phyloP scores from a whole-genome alignment of 2,113 vertebrate genomes.

The Osmerus mordax region DNA sequence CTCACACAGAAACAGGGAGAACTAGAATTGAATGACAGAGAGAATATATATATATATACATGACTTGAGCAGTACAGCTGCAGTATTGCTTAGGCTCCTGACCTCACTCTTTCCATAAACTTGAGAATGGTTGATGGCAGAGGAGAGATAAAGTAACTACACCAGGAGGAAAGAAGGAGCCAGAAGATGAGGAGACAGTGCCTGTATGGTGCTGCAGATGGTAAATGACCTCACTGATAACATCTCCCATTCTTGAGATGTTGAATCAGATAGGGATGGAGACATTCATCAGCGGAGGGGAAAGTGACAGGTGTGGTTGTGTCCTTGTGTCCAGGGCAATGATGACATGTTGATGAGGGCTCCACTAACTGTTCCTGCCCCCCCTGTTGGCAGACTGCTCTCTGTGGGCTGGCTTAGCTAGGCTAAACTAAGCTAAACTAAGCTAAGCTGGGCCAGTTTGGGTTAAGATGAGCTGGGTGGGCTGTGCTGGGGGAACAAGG shows the following conservation, averaged over 20 bases:
- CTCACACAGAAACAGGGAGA: neutral
- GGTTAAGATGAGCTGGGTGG: neutral
- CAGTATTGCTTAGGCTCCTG: neutral
- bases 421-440: no score
- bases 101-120: neutral
- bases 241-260: neutral
- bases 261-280: constrained; percentile 40
- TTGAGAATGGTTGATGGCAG: neutral
- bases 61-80: neutral
- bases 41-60: neutral
- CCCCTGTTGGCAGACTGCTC: constrained; percentile 43
- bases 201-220: constrained; percentile 1
- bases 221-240: constrained; percentile 3
- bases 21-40: neutral
- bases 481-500: constrained; percentile 10
- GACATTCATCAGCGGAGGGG: neutral
- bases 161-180: neutral
- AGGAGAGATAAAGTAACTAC: neutral
- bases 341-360: constrained; percentile 45
- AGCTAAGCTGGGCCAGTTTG: no score
- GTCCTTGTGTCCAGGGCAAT: neutral
- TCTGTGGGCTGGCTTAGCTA: neutral
- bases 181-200: neutral
- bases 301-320: constrained; percentile 46
- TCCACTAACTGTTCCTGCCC: constrained; percentile 28